phyloP scores from a whole-genome alignment of 2,113 vertebrate genomes.

The Ornithorhynchus anatinus region DNA sequence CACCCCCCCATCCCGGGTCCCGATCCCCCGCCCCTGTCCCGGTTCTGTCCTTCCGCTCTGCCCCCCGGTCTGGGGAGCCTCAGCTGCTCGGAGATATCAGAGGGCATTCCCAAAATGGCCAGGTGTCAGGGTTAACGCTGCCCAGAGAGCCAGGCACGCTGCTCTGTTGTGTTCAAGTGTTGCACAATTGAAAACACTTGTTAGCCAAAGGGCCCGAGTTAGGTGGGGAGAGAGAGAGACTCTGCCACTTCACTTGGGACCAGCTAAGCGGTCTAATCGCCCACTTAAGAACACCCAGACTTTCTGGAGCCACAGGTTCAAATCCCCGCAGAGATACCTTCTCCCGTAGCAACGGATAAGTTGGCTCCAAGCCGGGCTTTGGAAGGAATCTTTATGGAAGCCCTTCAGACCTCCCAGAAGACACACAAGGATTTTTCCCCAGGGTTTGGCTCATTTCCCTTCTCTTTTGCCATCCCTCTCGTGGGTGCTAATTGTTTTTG shows the following conservation, averaged over 20 bases:
- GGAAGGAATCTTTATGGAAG: not conserved
- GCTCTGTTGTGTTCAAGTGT: constrained; percentile 12
- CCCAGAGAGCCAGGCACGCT: not conserved
- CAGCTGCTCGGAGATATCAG: constrained; percentile 19
- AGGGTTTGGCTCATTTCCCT: not conserved
- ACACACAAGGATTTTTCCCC: not conserved
- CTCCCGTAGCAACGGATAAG: not conserved
- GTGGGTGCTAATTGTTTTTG: no score
- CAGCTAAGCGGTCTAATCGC: not conserved
- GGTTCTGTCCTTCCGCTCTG: not conserved
- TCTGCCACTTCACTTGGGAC: constrained; percentile 12
- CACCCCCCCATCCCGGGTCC: not conserved
- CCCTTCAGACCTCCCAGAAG: no score
- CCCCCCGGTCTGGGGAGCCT: not conserved
- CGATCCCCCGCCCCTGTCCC: not conserved
- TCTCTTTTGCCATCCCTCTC: not conserved
- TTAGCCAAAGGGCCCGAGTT: not conserved
- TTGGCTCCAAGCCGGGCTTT: not conserved
- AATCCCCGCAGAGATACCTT: not conserved
- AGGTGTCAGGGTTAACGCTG: not conserved
- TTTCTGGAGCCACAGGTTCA: not conserved
- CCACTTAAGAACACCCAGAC: constrained; percentile 13
- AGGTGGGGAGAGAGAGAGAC: not conserved
- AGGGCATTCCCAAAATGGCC: constrained; percentile 2
- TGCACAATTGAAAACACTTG: constrained; percentile 5